Evolutionary conservation across 2,888 invertebrate species (phyloP).

Genomic region (Litoditis marina): DNA sequence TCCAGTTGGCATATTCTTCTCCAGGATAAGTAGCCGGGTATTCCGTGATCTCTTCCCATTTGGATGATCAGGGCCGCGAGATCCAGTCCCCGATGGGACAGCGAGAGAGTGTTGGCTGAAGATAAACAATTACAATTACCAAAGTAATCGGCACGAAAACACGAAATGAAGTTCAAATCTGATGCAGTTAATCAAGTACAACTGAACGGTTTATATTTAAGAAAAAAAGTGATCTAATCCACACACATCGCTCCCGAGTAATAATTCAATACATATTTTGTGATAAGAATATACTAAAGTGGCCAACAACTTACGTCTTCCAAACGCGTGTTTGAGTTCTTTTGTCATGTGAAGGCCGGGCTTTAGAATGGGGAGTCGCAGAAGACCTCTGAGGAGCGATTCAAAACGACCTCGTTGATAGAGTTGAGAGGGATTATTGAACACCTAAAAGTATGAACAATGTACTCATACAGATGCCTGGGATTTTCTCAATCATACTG

Average conservation of each 20-base stretch:
- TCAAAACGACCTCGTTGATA: slow-evolving; percentile 31
- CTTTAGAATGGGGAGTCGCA: slow-evolving; percentile 43
- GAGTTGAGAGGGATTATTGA: slow-evolving; percentile 36
- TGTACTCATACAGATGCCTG: too few relatives aligned
- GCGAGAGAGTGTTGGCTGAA: too few relatives aligned
- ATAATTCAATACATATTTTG: too few relatives aligned
- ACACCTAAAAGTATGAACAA: slow-evolving; percentile 27
- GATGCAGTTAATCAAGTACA: too few relatives aligned
- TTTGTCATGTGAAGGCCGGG: slow-evolving; percentile 49
- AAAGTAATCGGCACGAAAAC: too few relatives aligned
- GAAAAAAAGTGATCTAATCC: too few relatives aligned
- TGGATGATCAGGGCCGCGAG: slow-evolving; percentile 54
- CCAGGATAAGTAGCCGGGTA: slow-evolving; percentile 52
- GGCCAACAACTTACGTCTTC: slow-evolving; percentile 25
- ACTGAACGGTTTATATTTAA: too few relatives aligned
- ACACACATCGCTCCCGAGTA: too few relatives aligned
- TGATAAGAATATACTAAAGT: too few relatives aligned
- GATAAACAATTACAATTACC: too few relatives aligned
- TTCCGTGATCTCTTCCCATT: slow-evolving; percentile 57
- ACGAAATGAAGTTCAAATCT: too few relatives aligned
- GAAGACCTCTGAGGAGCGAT: slow-evolving; percentile 44
- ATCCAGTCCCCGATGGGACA: slow-evolving; percentile 39
- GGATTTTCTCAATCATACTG: too few relatives aligned
- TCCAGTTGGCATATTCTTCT: slow-evolving; percentile 52
- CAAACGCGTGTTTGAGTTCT: slow-evolving; percentile 48